A percentile compares a stretch with the other conserved stretches of the same genome.
Conservation (phyloP, 2,113 vertebrate species). For the Isurus oxyrinchus region DNA sequence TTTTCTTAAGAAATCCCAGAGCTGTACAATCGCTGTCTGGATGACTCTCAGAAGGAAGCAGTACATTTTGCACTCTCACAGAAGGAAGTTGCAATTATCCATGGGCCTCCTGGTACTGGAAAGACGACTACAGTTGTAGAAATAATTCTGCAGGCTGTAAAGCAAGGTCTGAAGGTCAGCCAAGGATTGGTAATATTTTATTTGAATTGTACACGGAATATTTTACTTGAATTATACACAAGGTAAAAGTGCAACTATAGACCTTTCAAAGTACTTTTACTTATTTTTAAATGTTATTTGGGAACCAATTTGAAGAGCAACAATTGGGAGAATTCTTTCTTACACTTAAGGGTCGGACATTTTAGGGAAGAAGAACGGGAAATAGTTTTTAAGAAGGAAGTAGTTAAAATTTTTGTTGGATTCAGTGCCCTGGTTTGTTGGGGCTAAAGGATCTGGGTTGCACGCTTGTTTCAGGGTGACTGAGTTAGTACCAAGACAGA, state of each 20-base stretch:
- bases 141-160: constrained; percentile 79
- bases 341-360: neutral
- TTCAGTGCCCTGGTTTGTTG: no score
- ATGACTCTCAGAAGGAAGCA: constrained; percentile 80
- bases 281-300: neutral
- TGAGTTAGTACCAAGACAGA: no score
- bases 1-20: constrained; percentile 51
- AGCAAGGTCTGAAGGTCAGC: constrained; percentile 76
- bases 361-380: neutral
- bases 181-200: neutral
- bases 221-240: neutral
- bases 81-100: constrained; percentile 85
- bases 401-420: neutral
- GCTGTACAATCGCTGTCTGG: constrained; percentile 68
- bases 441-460: no score
- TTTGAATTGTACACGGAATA: neutral
- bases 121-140: constrained; percentile 93
- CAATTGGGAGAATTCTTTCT: neutral
- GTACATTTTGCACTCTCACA: constrained; percentile 78
- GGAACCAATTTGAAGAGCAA: neutral
- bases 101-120: constrained; percentile 88
- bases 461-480: no score
- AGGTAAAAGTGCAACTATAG: neutral
- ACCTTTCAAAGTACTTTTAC: neutral
- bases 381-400: neutral